A percentile compares a stretch with the other conserved stretches of the same genome.
Conservation (phyloP, 2,888 invertebrate species). For the Beris morrisii region DNA sequence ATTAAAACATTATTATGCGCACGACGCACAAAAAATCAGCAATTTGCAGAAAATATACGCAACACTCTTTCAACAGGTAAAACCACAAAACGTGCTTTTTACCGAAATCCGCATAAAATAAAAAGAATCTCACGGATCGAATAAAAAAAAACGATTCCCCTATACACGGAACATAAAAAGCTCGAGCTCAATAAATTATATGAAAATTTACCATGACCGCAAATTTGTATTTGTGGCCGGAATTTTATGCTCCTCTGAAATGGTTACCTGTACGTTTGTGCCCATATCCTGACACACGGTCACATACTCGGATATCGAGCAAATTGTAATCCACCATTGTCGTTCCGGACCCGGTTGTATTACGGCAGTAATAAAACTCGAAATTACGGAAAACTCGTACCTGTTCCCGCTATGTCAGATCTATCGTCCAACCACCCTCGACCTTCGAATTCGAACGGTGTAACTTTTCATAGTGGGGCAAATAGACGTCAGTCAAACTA, state of each 20-base stretch:
- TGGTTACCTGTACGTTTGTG: conserved; percentile 4
- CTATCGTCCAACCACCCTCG: too few species aligned
- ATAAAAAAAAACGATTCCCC: not conserved
- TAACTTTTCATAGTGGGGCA: conserved; percentile 4
- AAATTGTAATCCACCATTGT: too few species aligned
- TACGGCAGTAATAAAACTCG: too few species aligned
- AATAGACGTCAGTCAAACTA: conserved; percentile 16
- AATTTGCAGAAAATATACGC: too few species aligned
- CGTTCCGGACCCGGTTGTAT: too few species aligned
- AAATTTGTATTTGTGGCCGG: conserved; percentile 35
- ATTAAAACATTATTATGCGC: too few species aligned
- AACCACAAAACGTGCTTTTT: conserved; percentile 19
- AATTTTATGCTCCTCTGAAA: conserved; percentile 27
- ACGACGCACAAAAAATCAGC: too few species aligned
- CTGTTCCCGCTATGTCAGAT: too few species aligned
- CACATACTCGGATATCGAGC: not conserved
- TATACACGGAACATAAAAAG: not conserved
- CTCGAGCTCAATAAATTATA: conserved; percentile 29
- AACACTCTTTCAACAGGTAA: conserved; percentile 1
- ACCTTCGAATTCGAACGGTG: too few species aligned
- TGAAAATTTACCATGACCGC: conserved; percentile 34
- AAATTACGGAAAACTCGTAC: too few species aligned
- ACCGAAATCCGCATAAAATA: conserved; percentile 15
- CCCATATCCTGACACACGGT: conserved; percentile 7
- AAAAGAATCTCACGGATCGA: not conserved